Evolutionary conservation across 30 jellyfish, hydroid and myxozoan genomes (phyloP).

Genomic region (Hydra vulgaris): DNA sequence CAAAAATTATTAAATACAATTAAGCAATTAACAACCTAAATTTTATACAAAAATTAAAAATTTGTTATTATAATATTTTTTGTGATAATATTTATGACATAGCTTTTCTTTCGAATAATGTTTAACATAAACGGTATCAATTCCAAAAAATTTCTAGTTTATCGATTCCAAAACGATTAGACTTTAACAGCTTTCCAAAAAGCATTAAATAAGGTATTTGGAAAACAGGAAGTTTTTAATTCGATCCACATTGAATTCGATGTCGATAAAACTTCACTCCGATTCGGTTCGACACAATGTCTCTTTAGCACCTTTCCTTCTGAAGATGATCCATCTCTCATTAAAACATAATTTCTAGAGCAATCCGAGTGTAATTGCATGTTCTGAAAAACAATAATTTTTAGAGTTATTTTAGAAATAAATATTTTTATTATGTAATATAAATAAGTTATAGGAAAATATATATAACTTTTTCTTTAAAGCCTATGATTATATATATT

Average conservation of each 20-base stretch:
- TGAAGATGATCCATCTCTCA: constrained; percentile 68
- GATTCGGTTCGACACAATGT: constrained; percentile 17
- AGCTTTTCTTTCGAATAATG: too few species aligned
- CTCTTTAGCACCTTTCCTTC: constrained; percentile 30
- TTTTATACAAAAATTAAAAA: too few species aligned
- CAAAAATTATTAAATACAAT: too few species aligned
- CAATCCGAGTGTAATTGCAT: constrained; percentile 4
- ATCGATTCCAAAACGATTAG: too few species aligned
- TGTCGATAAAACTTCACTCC: constrained; percentile 1
- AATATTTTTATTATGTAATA: background rate
- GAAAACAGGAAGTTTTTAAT: constrained; percentile 1
- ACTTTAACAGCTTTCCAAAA: constrained; percentile 19
- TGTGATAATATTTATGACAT: too few species aligned
- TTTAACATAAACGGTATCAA: too few species aligned
- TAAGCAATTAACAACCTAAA: too few species aligned
- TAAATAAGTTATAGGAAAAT: too few species aligned
- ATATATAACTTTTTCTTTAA: too few species aligned
- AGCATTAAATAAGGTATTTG: constrained; percentile 12
- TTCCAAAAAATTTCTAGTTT: background rate
- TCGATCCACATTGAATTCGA: constrained; percentile 23
- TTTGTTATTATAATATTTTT: too few species aligned
- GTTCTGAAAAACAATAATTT: background rate
- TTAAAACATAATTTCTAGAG: constrained; percentile 2
- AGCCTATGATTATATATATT: too few species aligned
- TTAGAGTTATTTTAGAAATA: background rate